phyloP scores from a whole-genome alignment of 2,888 invertebrate species.

The Mythimna albipuncta region DNA sequence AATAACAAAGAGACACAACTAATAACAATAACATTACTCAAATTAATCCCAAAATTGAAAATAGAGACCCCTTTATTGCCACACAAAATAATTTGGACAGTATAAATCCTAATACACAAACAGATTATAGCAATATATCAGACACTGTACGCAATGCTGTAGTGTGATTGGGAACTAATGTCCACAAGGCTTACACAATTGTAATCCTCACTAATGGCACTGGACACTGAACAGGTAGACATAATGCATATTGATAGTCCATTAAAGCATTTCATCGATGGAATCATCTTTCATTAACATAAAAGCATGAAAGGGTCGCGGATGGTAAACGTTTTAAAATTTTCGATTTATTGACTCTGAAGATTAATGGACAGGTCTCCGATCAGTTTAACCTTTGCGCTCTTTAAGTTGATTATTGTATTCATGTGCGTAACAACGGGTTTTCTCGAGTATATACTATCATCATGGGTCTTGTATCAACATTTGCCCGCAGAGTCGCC shows the following conservation, averaged over 20 bases:
- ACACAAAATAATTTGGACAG: constrained; percentile 61
- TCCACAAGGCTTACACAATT: constrained; percentile 77
- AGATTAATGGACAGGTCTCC: constrained; percentile 72
- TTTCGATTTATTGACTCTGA: constrained; percentile 61
- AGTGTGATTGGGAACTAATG: constrained; percentile 77
- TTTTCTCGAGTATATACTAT: constrained; percentile 27
- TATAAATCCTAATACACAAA: constrained; percentile 64
- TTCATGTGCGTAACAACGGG: constrained; percentile 34
- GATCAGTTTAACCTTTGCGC: constrained; percentile 52
- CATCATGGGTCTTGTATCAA: too few relatives aligned
- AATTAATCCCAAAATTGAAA: constrained; percentile 53
- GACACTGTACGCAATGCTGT: constrained; percentile 72
- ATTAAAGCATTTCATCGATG: constrained; percentile 81
- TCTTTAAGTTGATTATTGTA: constrained; percentile 47
- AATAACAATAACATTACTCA: constrained; percentile 59
- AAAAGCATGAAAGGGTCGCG: constrained; percentile 69
- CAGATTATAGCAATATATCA: constrained; percentile 79
- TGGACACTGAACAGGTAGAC: constrained; percentile 62
- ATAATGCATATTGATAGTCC: constrained; percentile 84
- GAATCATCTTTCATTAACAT: constrained; percentile 80
- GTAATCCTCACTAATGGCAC: constrained; percentile 78
- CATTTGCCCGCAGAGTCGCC: too few relatives aligned
- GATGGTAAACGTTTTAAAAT: constrained; percentile 77
- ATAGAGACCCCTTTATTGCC: constrained; percentile 61
- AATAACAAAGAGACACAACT: constrained; percentile 31